Percentiles rank a stretch among this genome's conserved stretches.
phyloP scores from a whole-genome alignment of 2,888 invertebrate genomes.

The Ennomos quercinarius region DNA sequence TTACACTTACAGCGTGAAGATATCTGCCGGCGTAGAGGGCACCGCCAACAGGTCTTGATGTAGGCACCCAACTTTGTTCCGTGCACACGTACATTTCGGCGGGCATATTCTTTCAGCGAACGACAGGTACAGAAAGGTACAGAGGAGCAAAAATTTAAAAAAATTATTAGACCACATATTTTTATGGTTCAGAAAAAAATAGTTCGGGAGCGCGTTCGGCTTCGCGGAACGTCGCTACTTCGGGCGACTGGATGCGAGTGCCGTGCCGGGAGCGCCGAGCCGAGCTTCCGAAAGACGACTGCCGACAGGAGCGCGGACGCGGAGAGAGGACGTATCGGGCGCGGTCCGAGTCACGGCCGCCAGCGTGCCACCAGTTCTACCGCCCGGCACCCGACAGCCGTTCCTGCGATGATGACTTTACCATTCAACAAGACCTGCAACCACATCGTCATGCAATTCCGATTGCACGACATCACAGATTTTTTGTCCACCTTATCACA shows the following conservation, averaged over 20 bases:
- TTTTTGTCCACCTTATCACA: too few relatives aligned
- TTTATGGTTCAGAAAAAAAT: slow-evolving; percentile 6
- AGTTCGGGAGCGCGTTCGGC: not conserved
- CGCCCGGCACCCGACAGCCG: too few relatives aligned
- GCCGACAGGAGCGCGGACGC: slow-evolving; percentile 5
- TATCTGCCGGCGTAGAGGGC: slow-evolving; percentile 61
- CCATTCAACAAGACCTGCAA: too few relatives aligned
- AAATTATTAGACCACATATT: slow-evolving; percentile 52
- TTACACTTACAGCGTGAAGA: slow-evolving; percentile 73
- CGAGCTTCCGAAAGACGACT: slow-evolving; percentile 5
- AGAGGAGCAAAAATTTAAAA: slow-evolving; percentile 56
- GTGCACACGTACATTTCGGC: slow-evolving; percentile 64
- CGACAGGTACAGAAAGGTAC: slow-evolving; percentile 48
- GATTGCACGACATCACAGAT: too few relatives aligned
- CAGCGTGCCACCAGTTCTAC: too few relatives aligned
- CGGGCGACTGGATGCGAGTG: slow-evolving; percentile 28
- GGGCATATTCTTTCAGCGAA: slow-evolving; percentile 59
- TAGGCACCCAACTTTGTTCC: slow-evolving; percentile 65
- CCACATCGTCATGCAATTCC: too few relatives aligned
- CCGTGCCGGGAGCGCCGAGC: not conserved
- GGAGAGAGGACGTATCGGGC: not conserved
- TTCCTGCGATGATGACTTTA: too few relatives aligned
- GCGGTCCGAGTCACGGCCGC: not conserved
- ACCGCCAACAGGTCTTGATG: slow-evolving; percentile 62
- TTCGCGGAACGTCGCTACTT: slow-evolving; percentile 15